phyloP scores from a whole-genome alignment of 1,140 invertebrate genomes.

The Telenomus remus region DNA sequence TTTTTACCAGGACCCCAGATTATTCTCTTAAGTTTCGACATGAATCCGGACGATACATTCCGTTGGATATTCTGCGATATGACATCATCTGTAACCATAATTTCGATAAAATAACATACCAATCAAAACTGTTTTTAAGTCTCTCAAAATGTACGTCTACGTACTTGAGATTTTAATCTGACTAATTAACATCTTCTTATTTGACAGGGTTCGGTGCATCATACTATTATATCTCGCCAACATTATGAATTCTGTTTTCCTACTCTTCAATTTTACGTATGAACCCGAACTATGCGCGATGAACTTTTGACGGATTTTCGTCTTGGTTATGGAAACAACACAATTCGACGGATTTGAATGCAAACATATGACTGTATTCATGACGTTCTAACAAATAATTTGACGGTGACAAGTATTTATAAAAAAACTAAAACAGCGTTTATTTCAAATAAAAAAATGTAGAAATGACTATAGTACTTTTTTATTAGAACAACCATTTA shows the following conservation, averaged over 20 bases:
- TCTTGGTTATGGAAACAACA: too few species aligned
- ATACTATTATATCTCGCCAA: background rate
- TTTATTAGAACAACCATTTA: too few species aligned
- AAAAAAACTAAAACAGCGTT: too few species aligned
- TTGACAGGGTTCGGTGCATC: background rate
- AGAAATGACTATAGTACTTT: too few species aligned
- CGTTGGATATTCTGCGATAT: background rate
- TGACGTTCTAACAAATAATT: too few species aligned
- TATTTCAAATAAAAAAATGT: too few species aligned
- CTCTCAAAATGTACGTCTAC: background rate
- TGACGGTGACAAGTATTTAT: too few species aligned
- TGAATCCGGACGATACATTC: background rate
- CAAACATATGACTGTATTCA: too few species aligned
- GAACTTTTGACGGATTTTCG: background rate
- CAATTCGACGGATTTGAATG: too few species aligned
- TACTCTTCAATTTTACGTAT: background rate
- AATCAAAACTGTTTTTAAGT: background rate
- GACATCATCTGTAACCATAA: background rate
- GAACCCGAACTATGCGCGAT: background rate
- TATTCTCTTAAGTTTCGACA: background rate
- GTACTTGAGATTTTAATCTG: background rate
- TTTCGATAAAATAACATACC: background rate
- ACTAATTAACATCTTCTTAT: background rate
- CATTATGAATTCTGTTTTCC: slow-evolving; percentile 3
- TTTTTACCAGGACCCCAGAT: background rate